Conservation (phyloP, 2,113 vertebrate species). For the Macrotis lagotis region DNA sequence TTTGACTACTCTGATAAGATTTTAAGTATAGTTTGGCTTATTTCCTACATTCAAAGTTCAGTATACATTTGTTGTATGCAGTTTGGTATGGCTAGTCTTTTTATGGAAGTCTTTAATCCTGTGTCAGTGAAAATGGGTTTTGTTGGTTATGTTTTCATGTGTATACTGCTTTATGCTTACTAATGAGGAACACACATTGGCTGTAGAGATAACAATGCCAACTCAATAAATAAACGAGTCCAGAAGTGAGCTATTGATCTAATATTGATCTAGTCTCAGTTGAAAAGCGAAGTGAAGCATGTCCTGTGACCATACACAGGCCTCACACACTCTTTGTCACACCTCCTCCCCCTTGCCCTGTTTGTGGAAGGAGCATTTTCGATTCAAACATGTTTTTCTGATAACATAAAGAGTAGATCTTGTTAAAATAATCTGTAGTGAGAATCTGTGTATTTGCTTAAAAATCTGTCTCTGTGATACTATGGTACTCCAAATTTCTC, state of each 20-base stretch:
- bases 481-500: not conserved
- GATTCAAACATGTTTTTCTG: not conserved
- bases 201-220: not conserved
- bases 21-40: slow-evolving; percentile 14
- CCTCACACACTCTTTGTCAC: not conserved
- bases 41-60: not conserved
- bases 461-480: not conserved
- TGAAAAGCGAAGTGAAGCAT: not conserved
- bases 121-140: not conserved
- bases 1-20: not conserved
- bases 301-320: not conserved
- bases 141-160: not conserved
- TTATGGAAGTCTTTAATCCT: not conserved
- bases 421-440: slow-evolving; percentile 4
- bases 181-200: not conserved
- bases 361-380: slow-evolving; percentile 12
- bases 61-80: not conserved
- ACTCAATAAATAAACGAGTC: not conserved
- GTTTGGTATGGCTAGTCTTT: not conserved
- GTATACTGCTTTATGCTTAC: not conserved
- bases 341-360: not conserved
- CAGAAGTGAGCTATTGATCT: not conserved
- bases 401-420: not conserved
- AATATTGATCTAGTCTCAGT: not conserved
- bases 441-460: not conserved